A percentile compares a stretch with the other conserved stretches of the same genome.
Evolutionary conservation across 2,113 vertebrate genomes (phyloP).

Genomic region (Lathamus discolor): DNA sequence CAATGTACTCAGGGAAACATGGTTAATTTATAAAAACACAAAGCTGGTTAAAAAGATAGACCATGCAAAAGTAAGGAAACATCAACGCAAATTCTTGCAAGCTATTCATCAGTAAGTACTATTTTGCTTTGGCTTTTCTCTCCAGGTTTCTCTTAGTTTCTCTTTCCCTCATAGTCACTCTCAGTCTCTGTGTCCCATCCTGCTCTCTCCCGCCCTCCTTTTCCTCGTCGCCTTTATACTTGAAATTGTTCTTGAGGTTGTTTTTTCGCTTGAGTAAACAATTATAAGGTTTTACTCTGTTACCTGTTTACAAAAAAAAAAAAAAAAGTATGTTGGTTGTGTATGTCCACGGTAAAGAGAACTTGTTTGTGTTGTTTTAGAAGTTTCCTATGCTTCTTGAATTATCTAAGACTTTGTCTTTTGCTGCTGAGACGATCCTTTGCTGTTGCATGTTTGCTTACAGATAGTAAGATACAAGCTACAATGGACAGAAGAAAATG

Average conservation of each 20-base stretch:
- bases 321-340: neutral
- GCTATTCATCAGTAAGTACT: slow-evolving; percentile 99
- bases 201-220: neutral
- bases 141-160: neutral
- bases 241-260: neutral
- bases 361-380: neutral
- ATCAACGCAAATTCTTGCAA: slow-evolving; percentile 99
- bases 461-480: neutral
- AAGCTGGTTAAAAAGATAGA: slow-evolving; percentile 99
- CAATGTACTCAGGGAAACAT: slow-evolving; percentile 99
- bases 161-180: neutral
- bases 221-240: neutral
- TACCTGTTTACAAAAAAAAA: neutral
- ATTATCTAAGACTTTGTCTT: neutral
- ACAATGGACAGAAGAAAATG: neutral
- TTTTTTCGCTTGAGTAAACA: neutral
- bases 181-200: accelerated
- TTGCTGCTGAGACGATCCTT: neutral
- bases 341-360: neutral
- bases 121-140: slow-evolving; percentile 30
- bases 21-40: slow-evolving; percentile 99
- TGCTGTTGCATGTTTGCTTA: neutral
- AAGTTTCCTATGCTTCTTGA: neutral
- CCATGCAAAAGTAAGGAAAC: slow-evolving; percentile 98
- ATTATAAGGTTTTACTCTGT: neutral